Percentiles rank a stretch among this genome's conserved stretches.
Evolutionary conservation across 2,797 vertebrate species (phyloP).

Genomic region (Danio jaintianensis): DNA sequence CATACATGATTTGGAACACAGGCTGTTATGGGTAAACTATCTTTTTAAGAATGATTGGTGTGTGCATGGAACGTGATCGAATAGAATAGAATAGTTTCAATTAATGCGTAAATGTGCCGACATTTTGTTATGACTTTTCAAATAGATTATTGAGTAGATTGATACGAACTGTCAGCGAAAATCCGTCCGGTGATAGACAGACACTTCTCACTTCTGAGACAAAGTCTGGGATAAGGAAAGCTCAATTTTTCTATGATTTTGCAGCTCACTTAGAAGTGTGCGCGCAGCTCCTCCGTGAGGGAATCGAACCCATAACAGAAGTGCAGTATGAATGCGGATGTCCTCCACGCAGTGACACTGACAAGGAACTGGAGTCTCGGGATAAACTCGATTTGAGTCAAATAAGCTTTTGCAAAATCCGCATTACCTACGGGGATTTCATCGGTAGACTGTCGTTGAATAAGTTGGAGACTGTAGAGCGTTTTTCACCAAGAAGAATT

Average conservation of each 20-base stretch:
- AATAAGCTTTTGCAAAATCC: background rate
- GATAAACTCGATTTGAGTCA: background rate
- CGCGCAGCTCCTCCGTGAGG: background rate
- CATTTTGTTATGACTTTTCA: background rate
- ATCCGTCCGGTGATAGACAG: background rate
- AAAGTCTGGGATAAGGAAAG: background rate
- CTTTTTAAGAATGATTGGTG: background rate
- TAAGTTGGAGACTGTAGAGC: background rate
- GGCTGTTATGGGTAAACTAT: too few relatives aligned
- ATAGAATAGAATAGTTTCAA: too few relatives aligned
- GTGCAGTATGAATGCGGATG: constrained; percentile 42
- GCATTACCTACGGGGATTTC: background rate
- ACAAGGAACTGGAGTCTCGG: constrained; percentile 34
- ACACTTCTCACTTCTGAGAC: background rate
- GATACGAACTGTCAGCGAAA: background rate
- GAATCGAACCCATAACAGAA: constrained; percentile 7
- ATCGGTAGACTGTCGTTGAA: background rate
- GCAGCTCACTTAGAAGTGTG: too few relatives aligned
- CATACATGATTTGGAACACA: background rate
- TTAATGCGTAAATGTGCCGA: background rate
- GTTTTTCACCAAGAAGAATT: background rate
- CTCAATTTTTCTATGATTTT: too few relatives aligned
- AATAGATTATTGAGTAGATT: background rate
- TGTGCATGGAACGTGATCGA: too few relatives aligned
- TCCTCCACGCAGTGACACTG: constrained; percentile 4